These are phyloP conservation scores for Dascillus cervinus DNA, from an alignment of 2,888 invertebrate species.

Conservation along the genomic window DNA sequence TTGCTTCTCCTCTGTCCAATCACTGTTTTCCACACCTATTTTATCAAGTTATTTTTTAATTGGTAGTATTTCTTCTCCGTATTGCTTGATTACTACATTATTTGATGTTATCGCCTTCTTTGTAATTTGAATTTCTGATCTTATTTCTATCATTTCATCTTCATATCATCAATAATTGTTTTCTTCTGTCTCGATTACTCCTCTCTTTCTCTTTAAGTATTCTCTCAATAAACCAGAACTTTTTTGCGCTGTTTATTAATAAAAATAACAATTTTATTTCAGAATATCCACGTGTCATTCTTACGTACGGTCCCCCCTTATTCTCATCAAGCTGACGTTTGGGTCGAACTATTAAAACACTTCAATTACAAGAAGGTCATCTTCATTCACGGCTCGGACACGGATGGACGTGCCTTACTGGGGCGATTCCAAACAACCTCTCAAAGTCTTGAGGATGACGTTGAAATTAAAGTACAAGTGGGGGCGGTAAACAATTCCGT, in stretches of 20 bases:
- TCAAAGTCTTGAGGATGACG: constrained; percentile 84
- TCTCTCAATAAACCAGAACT: background rate
- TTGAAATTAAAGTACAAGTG: constrained; percentile 79
- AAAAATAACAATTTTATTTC: constrained; percentile 25
- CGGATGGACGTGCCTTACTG: constrained; percentile 87
- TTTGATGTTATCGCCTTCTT: too few species aligned
- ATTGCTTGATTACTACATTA: too few species aligned
- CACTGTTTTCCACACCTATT: too few species aligned
- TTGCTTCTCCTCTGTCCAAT: too few species aligned
- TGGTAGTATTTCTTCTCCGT: too few species aligned
- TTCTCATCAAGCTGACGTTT: constrained; percentile 97
- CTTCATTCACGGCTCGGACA: constrained; percentile 93
- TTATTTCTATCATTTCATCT: too few species aligned
- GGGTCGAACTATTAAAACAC: constrained; percentile 89
- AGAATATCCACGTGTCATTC: constrained; percentile 96
- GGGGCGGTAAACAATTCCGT: too few species aligned
- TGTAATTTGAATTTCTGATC: too few species aligned
- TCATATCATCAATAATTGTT: too few species aligned
- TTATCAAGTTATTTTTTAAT: too few species aligned
- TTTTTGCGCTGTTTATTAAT: background rate
- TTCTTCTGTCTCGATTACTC: too few species aligned
- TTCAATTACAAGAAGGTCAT: constrained; percentile 90
- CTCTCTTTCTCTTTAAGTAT: too few species aligned
- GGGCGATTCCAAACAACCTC: constrained; percentile 92
- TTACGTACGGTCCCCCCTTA: constrained; percentile 95